phyloP scores from a whole-genome alignment of 2,797 vertebrate species.

The Martes flavigula region DNA sequence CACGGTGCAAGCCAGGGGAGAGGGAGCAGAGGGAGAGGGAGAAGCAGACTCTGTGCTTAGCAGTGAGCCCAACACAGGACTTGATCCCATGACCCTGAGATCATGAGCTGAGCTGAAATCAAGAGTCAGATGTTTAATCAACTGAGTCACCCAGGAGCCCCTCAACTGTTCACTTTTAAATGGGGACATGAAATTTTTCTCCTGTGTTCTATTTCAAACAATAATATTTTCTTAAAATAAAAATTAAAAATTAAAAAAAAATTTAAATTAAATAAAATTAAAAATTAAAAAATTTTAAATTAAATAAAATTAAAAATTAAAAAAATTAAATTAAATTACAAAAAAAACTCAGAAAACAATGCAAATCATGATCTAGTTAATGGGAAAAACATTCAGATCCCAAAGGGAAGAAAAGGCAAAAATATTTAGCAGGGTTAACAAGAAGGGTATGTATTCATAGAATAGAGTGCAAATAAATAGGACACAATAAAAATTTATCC shows the following conservation, averaged over 20 bases:
- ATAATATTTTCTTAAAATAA: not conserved
- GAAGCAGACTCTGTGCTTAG: not conserved
- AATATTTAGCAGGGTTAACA: slow-evolving; percentile 23
- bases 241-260: no score
- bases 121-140: not conserved
- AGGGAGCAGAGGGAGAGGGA: not conserved
- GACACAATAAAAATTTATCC: slow-evolving; percentile 31
- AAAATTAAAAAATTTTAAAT: no score
- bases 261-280: no score
- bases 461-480: not conserved
- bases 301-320: no score
- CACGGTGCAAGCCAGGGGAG: fast-evolving
- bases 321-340: not conserved
- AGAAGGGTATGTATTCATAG: not conserved
- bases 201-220: not conserved
- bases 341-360: not conserved
- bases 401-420: slow-evolving; percentile 5
- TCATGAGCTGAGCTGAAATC: not conserved
- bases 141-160: not conserved
- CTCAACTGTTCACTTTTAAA: not conserved
- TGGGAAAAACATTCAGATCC: not conserved
- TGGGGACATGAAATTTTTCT: not conserved
- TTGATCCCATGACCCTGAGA: not conserved
- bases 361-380: not conserved
- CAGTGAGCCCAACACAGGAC: not conserved